Conservation (phyloP, 2,113 vertebrate species). For the Pampusana beccarii region DNA sequence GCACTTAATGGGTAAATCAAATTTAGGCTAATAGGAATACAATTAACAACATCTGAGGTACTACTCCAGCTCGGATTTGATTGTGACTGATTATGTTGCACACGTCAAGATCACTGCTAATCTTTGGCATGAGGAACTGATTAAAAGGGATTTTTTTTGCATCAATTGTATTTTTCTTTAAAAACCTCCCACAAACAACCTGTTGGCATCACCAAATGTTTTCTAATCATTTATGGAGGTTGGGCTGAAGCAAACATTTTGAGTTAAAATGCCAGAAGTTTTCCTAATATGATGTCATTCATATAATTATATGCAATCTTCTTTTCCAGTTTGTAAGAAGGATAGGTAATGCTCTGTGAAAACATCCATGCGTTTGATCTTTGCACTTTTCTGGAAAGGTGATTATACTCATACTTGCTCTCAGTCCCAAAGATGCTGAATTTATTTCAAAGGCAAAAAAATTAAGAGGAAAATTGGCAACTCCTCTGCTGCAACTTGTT, state of each 20-base stretch:
- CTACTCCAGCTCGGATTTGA: slow-evolving; percentile 24
- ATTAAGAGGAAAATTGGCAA: not conserved
- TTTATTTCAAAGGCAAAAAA: not conserved
- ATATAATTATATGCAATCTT: not conserved
- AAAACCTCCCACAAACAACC: slow-evolving; percentile 16
- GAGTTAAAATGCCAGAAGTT: not conserved
- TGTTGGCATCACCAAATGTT: slow-evolving; percentile 22
- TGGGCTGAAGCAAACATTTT: not conserved
- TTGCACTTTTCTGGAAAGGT: not conserved
- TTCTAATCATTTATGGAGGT: not conserved
- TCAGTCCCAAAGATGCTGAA: not conserved
- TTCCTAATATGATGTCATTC: not conserved
- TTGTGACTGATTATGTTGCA: slow-evolving; percentile 53
- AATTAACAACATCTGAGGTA: slow-evolving; percentile 24
- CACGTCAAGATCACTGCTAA: slow-evolving; percentile 66
- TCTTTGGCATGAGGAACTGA: slow-evolving; percentile 74
- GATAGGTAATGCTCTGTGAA: not conserved
- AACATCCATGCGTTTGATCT: not conserved
- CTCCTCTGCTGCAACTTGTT: not conserved
- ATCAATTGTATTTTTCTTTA: slow-evolving; percentile 43
- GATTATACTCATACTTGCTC: not conserved
- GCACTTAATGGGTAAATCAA: slow-evolving; percentile 10
- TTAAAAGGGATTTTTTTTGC: slow-evolving; percentile 62
- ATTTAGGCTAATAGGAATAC: not conserved
- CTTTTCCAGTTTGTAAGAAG: not conserved